Base-by-base conservation (phyloP, 2,797 vertebrate species). In the Pteronotus mesoamericanus region DNA sequence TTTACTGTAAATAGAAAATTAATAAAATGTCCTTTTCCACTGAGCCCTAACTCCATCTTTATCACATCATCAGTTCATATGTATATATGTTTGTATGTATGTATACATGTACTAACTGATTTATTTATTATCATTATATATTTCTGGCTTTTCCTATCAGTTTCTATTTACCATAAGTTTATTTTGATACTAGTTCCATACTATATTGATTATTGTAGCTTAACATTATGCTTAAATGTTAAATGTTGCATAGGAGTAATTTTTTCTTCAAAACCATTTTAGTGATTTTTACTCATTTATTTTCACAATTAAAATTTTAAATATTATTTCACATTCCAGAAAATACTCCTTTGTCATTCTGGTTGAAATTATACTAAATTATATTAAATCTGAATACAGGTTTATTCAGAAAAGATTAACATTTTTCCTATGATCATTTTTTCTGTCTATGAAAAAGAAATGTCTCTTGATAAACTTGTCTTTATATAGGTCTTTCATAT, bases 201-300 rank as follows among this genome's bases (percentile, higher is more conserved):
- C 11, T 82, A 57, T 6, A 66, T 4, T 74, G 29, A 86, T 86
- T 64, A 53, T 53, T 59, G 0, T 57, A 87, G 8, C 3, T 87
- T 80, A 84, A 51, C 29, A 82, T 85, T 59, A 66, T 78, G 16
- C 1, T 85, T 88, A 72, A 69, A 84, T 59, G 26, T 61, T 92
- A 77, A 84, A 48, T 78, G 26, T 64, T 89, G 88, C 16, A 2
- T 80, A 91, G n/a, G 16, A 84, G 55, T 83, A 51, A 48, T 74
- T 53, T 85, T 95, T 89, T 74, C 39, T n/a, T 83, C 34, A 85
- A 92, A 95, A 88, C 94, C 9, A 77, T 64, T 51, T 92, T 74
- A 77, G 29, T n/a, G 87, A 87, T 18, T 87, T 94, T 75, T 46
- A 53, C 12, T 90, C 29, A 94, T 59, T 94, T 95, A 39, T 59